Conservation (phyloP, 2,113 vertebrate species). For the Sinocyclocheilus rhinocerous region DNA sequence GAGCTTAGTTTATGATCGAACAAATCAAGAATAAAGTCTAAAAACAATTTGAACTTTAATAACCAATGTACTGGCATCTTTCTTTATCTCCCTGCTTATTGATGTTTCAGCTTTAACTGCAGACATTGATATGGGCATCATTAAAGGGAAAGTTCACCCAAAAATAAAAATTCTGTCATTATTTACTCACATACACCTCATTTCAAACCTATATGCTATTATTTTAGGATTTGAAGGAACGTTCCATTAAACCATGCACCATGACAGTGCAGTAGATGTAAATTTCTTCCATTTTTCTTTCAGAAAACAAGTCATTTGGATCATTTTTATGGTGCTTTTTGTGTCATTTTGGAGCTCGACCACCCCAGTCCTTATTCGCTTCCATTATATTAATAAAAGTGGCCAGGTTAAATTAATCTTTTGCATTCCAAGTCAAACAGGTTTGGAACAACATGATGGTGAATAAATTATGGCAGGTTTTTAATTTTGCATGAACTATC, state of each 20-base stretch:
- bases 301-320: not conserved
- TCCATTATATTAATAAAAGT: not conserved
- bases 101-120: not conserved
- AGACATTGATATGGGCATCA: too few relatives aligned
- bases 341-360: not conserved
- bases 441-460: not conserved
- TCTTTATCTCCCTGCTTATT: not conserved
- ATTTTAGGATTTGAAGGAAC: not conserved
- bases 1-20: slow-evolving; percentile 7
- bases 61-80: not conserved
- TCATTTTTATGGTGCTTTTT: not conserved
- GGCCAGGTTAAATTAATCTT: not conserved
- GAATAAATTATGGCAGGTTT: not conserved
- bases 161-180: too few relatives aligned
- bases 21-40: slow-evolving; percentile 14
- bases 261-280: not conserved
- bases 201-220: not conserved
- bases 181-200: too few relatives aligned
- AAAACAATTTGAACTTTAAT: slow-evolving; percentile 8
- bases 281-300: not conserved
- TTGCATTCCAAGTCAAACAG: not conserved
- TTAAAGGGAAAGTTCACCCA: too few relatives aligned
- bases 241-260: not conserved
- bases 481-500: not conserved
- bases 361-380: not conserved